Evolutionary conservation across 2,888 invertebrate genomes (phyloP).

Genomic region (Chrysodeixis includens): DNA sequence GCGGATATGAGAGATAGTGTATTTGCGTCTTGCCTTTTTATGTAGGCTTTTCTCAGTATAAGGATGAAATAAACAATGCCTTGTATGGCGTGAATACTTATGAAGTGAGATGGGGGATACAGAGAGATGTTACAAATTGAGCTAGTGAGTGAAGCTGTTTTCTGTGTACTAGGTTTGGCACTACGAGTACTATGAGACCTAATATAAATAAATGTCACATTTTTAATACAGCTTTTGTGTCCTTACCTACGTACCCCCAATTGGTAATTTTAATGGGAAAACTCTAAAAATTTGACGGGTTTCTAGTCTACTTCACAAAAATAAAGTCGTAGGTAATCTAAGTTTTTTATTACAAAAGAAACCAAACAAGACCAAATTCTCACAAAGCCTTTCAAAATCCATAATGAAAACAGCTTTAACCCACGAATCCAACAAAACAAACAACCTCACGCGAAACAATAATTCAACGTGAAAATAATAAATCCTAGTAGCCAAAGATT

Average conservation of each 20-base stretch:
- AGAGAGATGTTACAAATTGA: background rate
- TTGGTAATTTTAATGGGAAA: no score
- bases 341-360: background rate
- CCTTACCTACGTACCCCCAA: no score
- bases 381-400: background rate
- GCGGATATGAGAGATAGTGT: slow-evolving; percentile 22
- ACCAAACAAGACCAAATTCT: background rate
- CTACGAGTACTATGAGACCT: background rate
- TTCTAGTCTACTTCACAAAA: no score
- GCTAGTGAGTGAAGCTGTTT: background rate
- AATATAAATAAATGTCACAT: no score
- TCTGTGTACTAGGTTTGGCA: background rate
- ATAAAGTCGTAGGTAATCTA: no score
- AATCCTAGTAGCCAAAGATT: slow-evolving; percentile 51
- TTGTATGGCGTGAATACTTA: slow-evolving; percentile 5
- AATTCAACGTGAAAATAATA: slow-evolving; percentile 53
- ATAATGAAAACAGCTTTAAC: background rate
- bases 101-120: background rate
- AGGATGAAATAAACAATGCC: slow-evolving; percentile 1
- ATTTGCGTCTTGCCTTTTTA: slow-evolving; percentile 9
- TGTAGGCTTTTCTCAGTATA: background rate
- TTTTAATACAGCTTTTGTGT: no score
- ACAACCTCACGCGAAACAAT: slow-evolving; percentile 32
- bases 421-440: slow-evolving; percentile 12
- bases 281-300: no score